Base-by-base conservation (phyloP, 92 coral and sea anemone species). In the Porites cylindrica region DNA sequence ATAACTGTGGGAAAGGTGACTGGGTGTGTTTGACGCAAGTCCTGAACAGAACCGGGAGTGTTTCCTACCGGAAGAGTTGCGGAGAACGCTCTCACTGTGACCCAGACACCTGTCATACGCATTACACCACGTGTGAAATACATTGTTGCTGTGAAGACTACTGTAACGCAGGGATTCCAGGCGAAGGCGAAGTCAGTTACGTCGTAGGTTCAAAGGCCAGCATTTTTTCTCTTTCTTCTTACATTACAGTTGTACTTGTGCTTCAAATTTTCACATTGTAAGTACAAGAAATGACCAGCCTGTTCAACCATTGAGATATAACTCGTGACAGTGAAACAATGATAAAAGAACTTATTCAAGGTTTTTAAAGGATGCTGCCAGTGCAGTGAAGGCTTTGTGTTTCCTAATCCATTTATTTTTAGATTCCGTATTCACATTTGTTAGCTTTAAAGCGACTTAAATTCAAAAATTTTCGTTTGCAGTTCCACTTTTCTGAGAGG, bases 121-220 rank as follows among this genome's bases (percentile, higher is more conserved):
- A 1, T 19, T 0, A 1, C 38, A 19, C 21, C 9, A 8, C 18
- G 6, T 53, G 78, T 10, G 23, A 11, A 53, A 1, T 10, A 2
- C 1, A 53, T 12, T 75, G 78, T 32, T 53, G 78, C 14, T 53
- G 78, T 8, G 32, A 75, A 18, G 78, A 75, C 78, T 51, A 75
- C 62, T 75, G 78, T 54, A 75, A 75, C n/a, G 54, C 16, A 9
- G 78, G 78, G 4, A 51, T 75, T 53, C 38, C 10, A 0, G 51
- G 16, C 20, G n/a, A 51, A 53, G 13, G 21, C 54, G 2, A 26
- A 26, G 43, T 32, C 43, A 32, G 43, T 26, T 26, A 26, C 43
- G 43, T 32, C 43, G 4, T 4, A 32, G 19, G 11, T 56, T 56
- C 61, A 56, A 56, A 56, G 12, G 61, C 61, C 61, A 56, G 61